Percentiles rank a stretch among this genome's conserved stretches.
Conservation (phyloP, 2,888 invertebrate species). For the Vandiemenella viatica region DNA sequence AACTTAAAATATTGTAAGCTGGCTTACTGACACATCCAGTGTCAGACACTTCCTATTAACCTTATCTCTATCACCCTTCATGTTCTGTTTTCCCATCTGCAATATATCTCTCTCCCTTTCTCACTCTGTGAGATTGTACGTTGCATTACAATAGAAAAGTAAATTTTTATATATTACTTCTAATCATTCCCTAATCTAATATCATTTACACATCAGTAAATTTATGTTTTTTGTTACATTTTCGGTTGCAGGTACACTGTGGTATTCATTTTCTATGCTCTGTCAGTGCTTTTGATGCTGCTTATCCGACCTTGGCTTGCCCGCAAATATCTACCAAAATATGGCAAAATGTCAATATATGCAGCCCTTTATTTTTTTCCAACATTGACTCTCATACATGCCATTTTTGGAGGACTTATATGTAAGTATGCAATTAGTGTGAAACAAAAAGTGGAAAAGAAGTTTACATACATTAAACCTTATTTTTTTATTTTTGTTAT, state of each 20-base stretch:
- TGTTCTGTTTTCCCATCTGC: too few species aligned
- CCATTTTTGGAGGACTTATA: constrained; percentile 77
- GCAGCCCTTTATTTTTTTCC: constrained; percentile 91
- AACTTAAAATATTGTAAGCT: too few species aligned
- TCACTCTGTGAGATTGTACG: too few species aligned
- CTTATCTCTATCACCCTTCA: too few species aligned
- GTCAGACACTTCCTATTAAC: too few species aligned
- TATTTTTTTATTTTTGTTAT: background rate
- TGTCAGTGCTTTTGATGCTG: constrained; percentile 66
- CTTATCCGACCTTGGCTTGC: constrained; percentile 61
- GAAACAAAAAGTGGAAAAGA: background rate
- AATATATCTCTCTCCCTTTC: too few species aligned
- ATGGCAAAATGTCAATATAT: constrained; percentile 70
- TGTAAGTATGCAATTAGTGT: constrained; percentile 43
- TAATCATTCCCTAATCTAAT: too few species aligned
- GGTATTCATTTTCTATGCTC: constrained; percentile 76
- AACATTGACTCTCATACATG: constrained; percentile 69
- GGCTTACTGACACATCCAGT: too few species aligned
- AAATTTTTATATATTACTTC: too few species aligned
- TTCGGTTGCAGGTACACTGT: constrained; percentile 73
- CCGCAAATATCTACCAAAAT: constrained; percentile 44
- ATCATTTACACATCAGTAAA: too few species aligned
- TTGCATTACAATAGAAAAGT: too few species aligned
- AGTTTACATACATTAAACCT: background rate
- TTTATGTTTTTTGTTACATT: too few species aligned